A percentile compares a stretch with the other conserved stretches of the same genome.
These are phyloP conservation scores for Steinernema hermaphroditum DNA, from an alignment of 2,888 invertebrate genomes.

Conservation along the genomic window DNA sequence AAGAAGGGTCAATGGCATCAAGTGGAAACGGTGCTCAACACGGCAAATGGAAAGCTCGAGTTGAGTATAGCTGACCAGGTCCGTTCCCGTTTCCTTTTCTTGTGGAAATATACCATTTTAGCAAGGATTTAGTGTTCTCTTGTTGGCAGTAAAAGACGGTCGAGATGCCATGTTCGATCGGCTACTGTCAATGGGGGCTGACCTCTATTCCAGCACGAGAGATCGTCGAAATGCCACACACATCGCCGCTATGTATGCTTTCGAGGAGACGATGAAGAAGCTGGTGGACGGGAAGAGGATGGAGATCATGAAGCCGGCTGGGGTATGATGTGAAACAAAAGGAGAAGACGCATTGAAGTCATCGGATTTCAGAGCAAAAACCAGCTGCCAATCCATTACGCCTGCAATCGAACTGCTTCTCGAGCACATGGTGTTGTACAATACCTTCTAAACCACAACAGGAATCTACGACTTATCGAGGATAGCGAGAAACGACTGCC, in stretches of 20 bases:
- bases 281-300: constrained; percentile 71
- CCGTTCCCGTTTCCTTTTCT: not conserved
- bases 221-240: constrained; percentile 94
- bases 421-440: constrained; percentile 87
- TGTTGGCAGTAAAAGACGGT: constrained; percentile 69
- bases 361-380: constrained; percentile 77
- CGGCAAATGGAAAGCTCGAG: constrained; percentile 47
- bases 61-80: constrained; percentile 58
- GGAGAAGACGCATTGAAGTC: constrained; percentile 16
- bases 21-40: constrained; percentile 51
- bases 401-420: constrained; percentile 87
- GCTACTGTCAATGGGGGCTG: constrained; percentile 68
- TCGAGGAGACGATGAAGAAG: constrained; percentile 88
- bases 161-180: constrained; percentile 67
- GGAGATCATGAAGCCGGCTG: constrained; percentile 84
- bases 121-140: constrained; percentile 68
- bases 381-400: constrained; percentile 91
- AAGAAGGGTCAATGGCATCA: constrained; percentile 59
- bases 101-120: constrained; percentile 43
- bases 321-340: constrained; percentile 42
- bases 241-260: constrained; percentile 88
- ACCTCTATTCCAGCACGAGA: constrained; percentile 69
- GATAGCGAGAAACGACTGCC: constrained; percentile 58
- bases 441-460: constrained; percentile 82
- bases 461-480: constrained; percentile 81